These are phyloP conservation scores for Phalera bucephala DNA, from an alignment of 2,888 invertebrate species.

Conservation along the genomic window DNA sequence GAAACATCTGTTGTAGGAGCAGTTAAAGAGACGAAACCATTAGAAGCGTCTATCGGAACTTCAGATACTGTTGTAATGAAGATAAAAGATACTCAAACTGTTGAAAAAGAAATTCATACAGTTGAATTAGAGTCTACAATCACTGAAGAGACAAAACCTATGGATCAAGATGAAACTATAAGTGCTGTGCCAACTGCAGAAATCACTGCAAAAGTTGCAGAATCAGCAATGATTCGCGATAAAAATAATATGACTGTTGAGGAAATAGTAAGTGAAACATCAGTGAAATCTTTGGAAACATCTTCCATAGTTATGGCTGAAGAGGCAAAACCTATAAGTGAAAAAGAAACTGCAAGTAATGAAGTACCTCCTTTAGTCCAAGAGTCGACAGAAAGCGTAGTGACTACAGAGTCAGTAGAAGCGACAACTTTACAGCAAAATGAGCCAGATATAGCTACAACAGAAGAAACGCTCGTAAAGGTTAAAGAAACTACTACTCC, in stretches of 20 bases:
- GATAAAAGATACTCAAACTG: too few relatives aligned
- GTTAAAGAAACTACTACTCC: background rate
- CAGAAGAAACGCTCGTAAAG: background rate
- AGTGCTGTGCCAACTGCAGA: background rate
- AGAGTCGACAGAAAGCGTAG: background rate
- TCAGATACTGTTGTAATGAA: too few relatives aligned
- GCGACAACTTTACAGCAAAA: background rate
- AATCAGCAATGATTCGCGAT: background rate
- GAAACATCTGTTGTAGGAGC: too few relatives aligned
- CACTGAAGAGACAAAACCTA: background rate
- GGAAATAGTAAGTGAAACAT: background rate
- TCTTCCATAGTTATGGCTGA: background rate
- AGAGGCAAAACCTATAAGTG: background rate
- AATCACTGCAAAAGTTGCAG: background rate
- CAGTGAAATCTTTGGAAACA: background rate
- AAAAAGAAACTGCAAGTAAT: background rate
- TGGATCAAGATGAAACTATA: background rate
- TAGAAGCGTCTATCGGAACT: too few relatives aligned
- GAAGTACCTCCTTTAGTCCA: background rate
- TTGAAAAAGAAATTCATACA: background rate
- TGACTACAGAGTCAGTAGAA: background rate
- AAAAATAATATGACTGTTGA: too few relatives aligned
- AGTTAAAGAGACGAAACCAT: too few relatives aligned
- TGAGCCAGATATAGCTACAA: background rate
- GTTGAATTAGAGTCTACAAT: too few relatives aligned